Evolutionary conservation across 1,140 invertebrate genomes (phyloP).

Genomic region (Frieseomelitta varia): DNA sequence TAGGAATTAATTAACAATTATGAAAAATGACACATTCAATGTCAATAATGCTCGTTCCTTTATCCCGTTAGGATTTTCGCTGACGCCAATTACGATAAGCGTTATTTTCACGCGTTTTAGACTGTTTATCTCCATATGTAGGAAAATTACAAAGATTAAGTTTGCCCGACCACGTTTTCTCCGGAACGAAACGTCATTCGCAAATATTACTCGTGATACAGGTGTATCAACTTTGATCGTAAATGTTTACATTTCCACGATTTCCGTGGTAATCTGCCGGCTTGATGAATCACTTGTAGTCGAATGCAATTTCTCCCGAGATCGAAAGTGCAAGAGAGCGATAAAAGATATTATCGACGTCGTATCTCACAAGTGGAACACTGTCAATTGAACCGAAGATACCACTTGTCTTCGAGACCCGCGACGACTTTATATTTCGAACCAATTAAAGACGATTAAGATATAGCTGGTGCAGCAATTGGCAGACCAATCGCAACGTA

Average conservation of each 20-base stretch:
- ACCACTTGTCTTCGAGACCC: constrained; percentile 61
- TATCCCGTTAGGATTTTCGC: constrained; percentile 27
- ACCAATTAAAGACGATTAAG: constrained; percentile 75
- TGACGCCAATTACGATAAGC: constrained; percentile 36
- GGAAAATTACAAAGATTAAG: not conserved
- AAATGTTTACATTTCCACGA: not conserved
- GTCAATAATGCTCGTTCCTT: not conserved
- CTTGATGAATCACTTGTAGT: constrained; percentile 8
- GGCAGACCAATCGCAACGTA: constrained; percentile 51
- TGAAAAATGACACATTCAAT: not conserved
- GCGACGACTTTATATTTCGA: constrained; percentile 68
- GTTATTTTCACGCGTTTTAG: constrained; percentile 2
- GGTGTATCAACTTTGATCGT: not conserved
- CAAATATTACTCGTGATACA: not conserved
- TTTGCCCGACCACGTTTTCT: not conserved
- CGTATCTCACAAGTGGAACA: constrained; percentile 45
- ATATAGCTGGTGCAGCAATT: constrained; percentile 70
- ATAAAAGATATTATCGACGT: constrained; percentile 49
- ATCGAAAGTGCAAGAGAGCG: constrained; percentile 33
- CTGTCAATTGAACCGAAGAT: constrained; percentile 58
- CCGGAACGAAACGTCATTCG: not conserved
- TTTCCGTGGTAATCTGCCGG: constrained; percentile 7
- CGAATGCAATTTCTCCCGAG: not conserved
- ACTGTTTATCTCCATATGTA: not conserved
- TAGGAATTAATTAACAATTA: not conserved